Evolutionary conservation across 2,797 vertebrate species (phyloP), one percentile per base, ranked within the genome.

Genomic region (Bufotes viridis): DNA sequence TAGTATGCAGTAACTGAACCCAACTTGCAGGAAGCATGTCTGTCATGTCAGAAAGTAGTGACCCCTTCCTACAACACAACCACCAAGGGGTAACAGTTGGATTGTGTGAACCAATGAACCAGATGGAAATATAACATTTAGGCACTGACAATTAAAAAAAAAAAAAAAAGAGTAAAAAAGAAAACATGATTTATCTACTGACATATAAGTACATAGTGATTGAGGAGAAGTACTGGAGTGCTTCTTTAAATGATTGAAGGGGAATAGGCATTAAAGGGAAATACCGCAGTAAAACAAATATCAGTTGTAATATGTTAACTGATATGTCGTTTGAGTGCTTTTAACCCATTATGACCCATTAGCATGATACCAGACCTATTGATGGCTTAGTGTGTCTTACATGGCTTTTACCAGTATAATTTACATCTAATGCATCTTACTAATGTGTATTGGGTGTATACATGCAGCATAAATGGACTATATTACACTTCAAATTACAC

Each of bases 401-500:
- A 75, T 57, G 83, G 12, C 82, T 84, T 75, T 84, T 75, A 84
- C n/a, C 70, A 11, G 57, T 84, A 84, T 84, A 84, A 57, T 63
- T 84, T 85, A 78, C 83, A 78, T 85, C 58, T 85, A 85, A 85
- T 85, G 83, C 72, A 85, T 53, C 34, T 13, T 60, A 57, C 82
- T 74, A 85, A 78, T 85, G 72, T 58, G 53, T 78, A 65, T 78
- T 78, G 53, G 53, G 83, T 78, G 72, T 76, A 63, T 78, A 85
- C 83, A 29, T 65, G 58, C 53, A 49, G 83, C 18, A 63, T 65
- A 76, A 85, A 85, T 85, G 72, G 83, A 53, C 22, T 78, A 49
- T 58, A 53, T 65, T 85, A 26, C n/a, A 60, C 11, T 9, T 29
- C 26, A 49, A 63, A 51, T 84, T 22, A 78, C 83, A 51, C 26